A percentile compares a stretch with the other conserved stretches of the same genome.
Evolutionary conservation across 2,888 invertebrate genomes (phyloP).

Genomic region (Ormyrus pomaceus): DNA sequence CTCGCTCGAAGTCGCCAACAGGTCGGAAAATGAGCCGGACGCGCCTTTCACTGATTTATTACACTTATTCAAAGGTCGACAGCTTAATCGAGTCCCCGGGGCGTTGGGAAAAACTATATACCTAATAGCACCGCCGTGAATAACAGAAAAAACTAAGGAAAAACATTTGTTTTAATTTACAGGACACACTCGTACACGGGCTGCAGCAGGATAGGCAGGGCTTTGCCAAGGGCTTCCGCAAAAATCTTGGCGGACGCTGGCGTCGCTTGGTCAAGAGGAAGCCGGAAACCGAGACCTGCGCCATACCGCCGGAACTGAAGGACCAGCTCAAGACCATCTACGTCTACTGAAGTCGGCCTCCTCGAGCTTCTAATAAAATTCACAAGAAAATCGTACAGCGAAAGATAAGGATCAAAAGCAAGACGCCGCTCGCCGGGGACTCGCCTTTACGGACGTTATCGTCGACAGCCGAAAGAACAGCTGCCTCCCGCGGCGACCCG

Average conservation of each 20-base stretch:
- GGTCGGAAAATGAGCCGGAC: too few species aligned
- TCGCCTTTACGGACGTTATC: not conserved
- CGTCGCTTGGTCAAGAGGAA: constrained; percentile 90
- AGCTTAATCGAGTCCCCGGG: too few species aligned
- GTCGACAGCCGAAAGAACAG: not conserved
- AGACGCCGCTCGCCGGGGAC: not conserved
- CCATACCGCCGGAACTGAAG: constrained; percentile 91
- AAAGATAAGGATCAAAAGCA: not conserved
- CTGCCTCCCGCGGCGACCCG: constrained; percentile 16
- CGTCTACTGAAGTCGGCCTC: constrained; percentile 82
- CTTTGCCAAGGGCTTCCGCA: constrained; percentile 88
- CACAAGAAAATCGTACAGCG: not conserved
- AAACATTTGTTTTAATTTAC: constrained; percentile 65
- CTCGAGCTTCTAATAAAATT: not conserved
- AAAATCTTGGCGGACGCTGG: constrained; percentile 91
- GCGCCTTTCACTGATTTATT: too few species aligned
- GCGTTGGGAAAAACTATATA: too few species aligned
- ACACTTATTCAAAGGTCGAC: too few species aligned
- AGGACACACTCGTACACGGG: constrained; percentile 88
- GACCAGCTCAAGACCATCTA: constrained; percentile 93
- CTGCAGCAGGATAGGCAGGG: constrained; percentile 82
- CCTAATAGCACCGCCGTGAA: too few species aligned
- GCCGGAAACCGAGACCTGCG: constrained; percentile 87
- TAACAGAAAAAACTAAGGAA: not conserved
- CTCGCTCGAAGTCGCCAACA: too few species aligned